These are phyloP conservation scores for Drosophila quadrilineata DNA, from an alignment of 1,140 invertebrate species.

Conservation along the genomic window DNA sequence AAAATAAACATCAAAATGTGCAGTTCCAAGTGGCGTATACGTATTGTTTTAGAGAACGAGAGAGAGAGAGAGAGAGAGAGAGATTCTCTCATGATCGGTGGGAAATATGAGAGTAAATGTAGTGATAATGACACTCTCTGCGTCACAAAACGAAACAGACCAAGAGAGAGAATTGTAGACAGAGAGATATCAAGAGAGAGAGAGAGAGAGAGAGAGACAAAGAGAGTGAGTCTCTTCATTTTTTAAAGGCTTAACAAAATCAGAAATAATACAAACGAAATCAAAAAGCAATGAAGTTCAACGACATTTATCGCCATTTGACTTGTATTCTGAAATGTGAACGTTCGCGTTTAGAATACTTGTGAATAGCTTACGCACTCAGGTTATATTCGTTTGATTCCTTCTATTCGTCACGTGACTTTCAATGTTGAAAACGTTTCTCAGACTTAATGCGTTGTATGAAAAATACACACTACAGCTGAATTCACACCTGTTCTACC, in stretches of 20 bases:
- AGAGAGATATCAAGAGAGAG: no score
- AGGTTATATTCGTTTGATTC: conserved; percentile 3
- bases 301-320: conserved; percentile 11
- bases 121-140: no score
- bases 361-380: neutral
- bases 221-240: no score
- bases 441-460: no score
- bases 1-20: conserved; percentile 28
- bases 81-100: neutral
- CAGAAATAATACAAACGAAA: no score
- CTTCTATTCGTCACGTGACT: conserved; percentile 46
- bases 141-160: no score
- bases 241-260: no score
- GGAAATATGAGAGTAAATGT: no score
- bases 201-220: neutral
- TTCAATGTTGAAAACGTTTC: no score
- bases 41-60: conserved; percentile 23
- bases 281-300: conserved; percentile 24
- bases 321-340: conserved; percentile 5
- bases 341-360: conserved; percentile 19
- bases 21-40: conserved; percentile 35
- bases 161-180: no score
- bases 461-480: no score
- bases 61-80: neutral
- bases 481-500: no score